Evolutionary conservation across 1,140 invertebrate genomes (phyloP).

Genomic region (Zaprionus lachaisei): DNA sequence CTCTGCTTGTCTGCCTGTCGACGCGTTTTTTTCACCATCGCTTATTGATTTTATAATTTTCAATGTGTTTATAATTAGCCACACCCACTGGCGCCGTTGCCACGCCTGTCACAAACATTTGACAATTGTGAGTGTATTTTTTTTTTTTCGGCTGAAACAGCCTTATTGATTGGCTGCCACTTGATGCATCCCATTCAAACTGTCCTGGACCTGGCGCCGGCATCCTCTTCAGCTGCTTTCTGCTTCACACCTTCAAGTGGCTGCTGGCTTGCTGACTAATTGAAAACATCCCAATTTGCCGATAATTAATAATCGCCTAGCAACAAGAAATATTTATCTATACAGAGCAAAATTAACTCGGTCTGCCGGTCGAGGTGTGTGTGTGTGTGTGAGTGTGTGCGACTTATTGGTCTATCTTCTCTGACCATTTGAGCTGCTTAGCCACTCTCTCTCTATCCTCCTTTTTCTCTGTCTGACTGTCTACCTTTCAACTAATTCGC

Average conservation of each 20-base stretch:
- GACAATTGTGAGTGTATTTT: conserved; percentile 28
- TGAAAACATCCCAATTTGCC: conserved; percentile 62
- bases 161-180: conserved; percentile 36
- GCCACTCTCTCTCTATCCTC: conserved; percentile 11
- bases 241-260: conserved; percentile 55
- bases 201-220: conserved; percentile 27
- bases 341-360: conserved; percentile 42
- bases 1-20: conserved; percentile 24
- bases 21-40: background rate
- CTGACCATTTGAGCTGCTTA: conserved; percentile 59
- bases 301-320: conserved; percentile 67
- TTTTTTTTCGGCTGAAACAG: too few relatives aligned
- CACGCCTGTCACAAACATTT: conserved; percentile 65
- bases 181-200: conserved; percentile 25
- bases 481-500: conserved; percentile 27
- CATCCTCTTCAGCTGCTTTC: conserved; percentile 19
- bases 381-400: conserved; percentile 16
- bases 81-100: conserved; percentile 33
- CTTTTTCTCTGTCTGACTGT: conserved; percentile 10
- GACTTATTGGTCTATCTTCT: conserved; percentile 1
- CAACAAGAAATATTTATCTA: conserved; percentile 7
- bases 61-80: conserved; percentile 67
- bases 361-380: background rate
- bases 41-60: conserved; percentile 73
- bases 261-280: conserved; percentile 49